Percentiles rank a stretch among this genome's conserved stretches.
Evolutionary conservation across 2,113 vertebrate genomes (phyloP).

Genomic region (Lynx canadensis): DNA sequence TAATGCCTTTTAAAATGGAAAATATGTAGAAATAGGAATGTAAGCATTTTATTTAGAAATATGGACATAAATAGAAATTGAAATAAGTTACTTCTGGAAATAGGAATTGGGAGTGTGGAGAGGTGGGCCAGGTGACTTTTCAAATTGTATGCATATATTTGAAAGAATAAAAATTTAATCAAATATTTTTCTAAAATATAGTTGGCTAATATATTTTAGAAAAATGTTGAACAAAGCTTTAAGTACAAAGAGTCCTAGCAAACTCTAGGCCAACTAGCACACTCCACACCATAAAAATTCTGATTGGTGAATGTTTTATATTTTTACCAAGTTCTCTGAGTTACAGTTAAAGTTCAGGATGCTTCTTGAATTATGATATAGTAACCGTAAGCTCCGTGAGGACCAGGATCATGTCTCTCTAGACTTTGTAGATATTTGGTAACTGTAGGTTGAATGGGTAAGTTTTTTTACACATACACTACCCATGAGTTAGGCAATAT

Average conservation of each 20-base stretch:
- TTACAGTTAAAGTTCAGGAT: neutral
- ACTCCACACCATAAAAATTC: neutral
- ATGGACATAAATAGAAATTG: neutral
- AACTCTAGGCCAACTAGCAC: neutral
- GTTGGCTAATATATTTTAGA: neutral
- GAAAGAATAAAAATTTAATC: slow-evolving; percentile 4
- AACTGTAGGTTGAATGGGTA: neutral
- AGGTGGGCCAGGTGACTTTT: neutral
- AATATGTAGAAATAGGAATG: neutral
- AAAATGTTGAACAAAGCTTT: neutral
- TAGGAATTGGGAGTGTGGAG: neutral
- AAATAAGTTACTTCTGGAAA: neutral
- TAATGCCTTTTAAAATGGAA: slow-evolving; percentile 22
- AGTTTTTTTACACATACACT: neutral
- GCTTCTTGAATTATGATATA: neutral
- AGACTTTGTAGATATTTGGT: neutral
- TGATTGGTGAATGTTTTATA: neutral
- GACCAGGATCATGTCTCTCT: neutral
- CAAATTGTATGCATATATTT: neutral
- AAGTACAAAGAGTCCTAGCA: neutral
- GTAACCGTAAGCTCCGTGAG: neutral
- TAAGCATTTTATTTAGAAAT: slow-evolving; percentile 8
- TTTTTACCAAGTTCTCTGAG: neutral
- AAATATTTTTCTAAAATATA: neutral
- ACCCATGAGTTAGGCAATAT: neutral